These are phyloP conservation scores for Zaprionus taronus DNA, from an alignment of 1,140 invertebrate genomes.

Conservation along the genomic window DNA sequence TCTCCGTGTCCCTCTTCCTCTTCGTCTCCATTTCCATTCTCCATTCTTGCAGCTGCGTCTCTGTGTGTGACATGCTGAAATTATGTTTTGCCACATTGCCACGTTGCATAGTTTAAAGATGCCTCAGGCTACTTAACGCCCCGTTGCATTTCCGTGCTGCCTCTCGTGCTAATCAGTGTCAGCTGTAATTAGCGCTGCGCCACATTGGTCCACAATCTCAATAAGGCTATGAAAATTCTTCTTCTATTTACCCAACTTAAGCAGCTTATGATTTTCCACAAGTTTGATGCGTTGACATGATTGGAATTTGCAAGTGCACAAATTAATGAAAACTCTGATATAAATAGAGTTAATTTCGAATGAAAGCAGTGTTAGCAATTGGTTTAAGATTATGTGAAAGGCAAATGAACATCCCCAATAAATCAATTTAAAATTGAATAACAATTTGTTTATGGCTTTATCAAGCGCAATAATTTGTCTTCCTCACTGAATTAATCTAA, in stretches of 20 bases:
- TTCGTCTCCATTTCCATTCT: conserved; percentile 22
- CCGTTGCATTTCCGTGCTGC: conserved; percentile 64
- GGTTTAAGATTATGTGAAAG: too few species aligned
- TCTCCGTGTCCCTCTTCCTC: conserved; percentile 24
- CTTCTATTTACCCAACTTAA: conserved; percentile 10
- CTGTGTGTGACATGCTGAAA: conserved; percentile 75
- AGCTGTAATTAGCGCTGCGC: conserved; percentile 69
- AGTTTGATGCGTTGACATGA: neutral
- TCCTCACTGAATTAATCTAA: too few species aligned
- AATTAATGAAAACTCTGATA: neutral
- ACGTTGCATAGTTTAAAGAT: conserved; percentile 59
- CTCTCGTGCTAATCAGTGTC: conserved; percentile 72
- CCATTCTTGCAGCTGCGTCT: conserved; percentile 38
- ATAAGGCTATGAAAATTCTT: conserved; percentile 8
- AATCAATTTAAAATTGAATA: too few species aligned
- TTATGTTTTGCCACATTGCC: conserved; percentile 77
- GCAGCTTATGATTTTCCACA: neutral
- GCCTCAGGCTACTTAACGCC: conserved; percentile 74
- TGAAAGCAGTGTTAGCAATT: neutral
- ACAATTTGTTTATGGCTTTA: too few species aligned
- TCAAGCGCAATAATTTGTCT: too few species aligned
- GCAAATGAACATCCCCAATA: too few species aligned
- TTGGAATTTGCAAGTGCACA: neutral
- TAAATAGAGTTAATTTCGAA: neutral
- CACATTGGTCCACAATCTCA: conserved; percentile 23